Evolutionary conservation across 2,888 invertebrate species (phyloP).

Genomic region (Alitta virens): DNA sequence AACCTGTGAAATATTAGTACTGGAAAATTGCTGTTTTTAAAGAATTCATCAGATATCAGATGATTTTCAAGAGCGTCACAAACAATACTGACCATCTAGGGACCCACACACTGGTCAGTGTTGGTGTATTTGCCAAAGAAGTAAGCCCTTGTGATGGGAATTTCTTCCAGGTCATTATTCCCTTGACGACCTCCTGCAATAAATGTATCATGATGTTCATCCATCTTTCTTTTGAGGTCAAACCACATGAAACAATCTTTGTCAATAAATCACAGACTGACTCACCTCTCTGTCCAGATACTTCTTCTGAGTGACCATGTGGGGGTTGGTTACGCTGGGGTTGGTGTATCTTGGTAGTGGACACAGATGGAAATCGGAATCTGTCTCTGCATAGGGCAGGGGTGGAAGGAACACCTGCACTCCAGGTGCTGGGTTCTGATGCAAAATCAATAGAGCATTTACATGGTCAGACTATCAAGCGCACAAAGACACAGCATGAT

Average conservation of each 20-base stretch:
- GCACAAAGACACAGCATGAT: too few relatives aligned
- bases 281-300: slow-evolving; percentile 53
- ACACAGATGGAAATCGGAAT: slow-evolving; percentile 54
- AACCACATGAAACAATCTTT: too few relatives aligned
- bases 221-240: too few relatives aligned
- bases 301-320: slow-evolving; percentile 49
- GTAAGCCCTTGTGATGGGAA: slow-evolving; percentile 55
- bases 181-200: slow-evolving; percentile 50
- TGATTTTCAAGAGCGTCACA: neutral
- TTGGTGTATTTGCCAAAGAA: slow-evolving; percentile 50
- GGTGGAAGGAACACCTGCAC: slow-evolving; percentile 52
- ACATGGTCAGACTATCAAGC: too few relatives aligned
- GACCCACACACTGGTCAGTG: slow-evolving; percentile 54
- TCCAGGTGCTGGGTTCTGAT: slow-evolving; percentile 55
- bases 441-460: neutral
- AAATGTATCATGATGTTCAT: neutral
- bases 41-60: neutral
- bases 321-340: slow-evolving; percentile 36
- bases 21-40: neutral
- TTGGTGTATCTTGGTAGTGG: slow-evolving; percentile 50
- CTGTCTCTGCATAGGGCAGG: slow-evolving; percentile 52
- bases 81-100: slow-evolving; percentile 47
- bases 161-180: slow-evolving; percentile 55
- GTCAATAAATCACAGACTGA: too few relatives aligned
- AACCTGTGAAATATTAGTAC: too few relatives aligned